phyloP scores from a whole-genome alignment of 2,797 vertebrate genomes.

The Psittacula derbiana region DNA sequence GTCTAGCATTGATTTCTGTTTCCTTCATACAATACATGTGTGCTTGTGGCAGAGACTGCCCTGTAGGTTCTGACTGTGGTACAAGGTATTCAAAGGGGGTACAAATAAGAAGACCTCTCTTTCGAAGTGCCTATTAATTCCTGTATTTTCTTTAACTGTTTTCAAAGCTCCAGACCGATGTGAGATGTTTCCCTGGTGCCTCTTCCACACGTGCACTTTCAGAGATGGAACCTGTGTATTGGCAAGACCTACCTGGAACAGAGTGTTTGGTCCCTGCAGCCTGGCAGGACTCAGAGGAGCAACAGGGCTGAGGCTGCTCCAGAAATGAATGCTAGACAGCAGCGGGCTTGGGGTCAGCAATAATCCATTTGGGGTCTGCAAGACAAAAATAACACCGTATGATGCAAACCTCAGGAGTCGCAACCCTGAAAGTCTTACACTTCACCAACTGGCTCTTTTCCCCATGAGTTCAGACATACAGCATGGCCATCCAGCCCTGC shows the following conservation, averaged over 20 bases:
- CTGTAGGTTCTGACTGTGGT: background rate
- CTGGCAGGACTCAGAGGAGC: slow-evolving; percentile 93
- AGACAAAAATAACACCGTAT: slow-evolving; percentile 1
- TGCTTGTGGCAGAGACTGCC: background rate
- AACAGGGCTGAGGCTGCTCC: slow-evolving; percentile 94
- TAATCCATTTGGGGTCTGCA: slow-evolving; percentile 91
- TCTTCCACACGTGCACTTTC: background rate
- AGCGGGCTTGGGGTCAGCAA: slow-evolving; percentile 92
- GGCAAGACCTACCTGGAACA: slow-evolving; percentile 89
- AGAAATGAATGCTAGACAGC: slow-evolving; percentile 94
- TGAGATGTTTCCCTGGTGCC: background rate
- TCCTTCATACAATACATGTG: background rate
- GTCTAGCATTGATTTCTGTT: background rate
- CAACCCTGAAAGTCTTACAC: background rate
- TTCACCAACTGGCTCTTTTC: background rate
- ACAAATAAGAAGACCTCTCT: background rate
- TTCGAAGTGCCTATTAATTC: background rate
- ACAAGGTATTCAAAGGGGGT: background rate
- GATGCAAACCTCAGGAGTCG: background rate
- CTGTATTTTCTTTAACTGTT: background rate
- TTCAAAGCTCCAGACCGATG: background rate
- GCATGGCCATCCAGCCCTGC: background rate
- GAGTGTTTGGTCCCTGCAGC: slow-evolving; percentile 89
- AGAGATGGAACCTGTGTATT: background rate
- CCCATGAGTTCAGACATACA: background rate